A percentile compares a stretch with the other conserved stretches of the same genome.
phyloP scores from a whole-genome alignment of 2,797 vertebrate species.

The Pteronotus mesoamericanus region DNA sequence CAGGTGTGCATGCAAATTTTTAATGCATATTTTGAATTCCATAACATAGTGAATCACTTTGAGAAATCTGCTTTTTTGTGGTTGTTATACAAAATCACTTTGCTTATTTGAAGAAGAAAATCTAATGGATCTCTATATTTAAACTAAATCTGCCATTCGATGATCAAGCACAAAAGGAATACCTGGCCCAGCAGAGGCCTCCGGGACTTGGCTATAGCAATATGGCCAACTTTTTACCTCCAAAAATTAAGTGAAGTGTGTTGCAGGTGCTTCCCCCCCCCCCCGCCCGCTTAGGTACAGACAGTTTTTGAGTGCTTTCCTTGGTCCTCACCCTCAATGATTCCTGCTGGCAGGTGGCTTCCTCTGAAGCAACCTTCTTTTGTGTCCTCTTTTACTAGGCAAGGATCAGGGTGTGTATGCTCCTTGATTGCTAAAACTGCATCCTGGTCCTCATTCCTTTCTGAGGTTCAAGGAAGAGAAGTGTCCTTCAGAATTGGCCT shows the following conservation, averaged over 20 bases:
- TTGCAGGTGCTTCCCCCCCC: not conserved
- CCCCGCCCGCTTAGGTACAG: not conserved
- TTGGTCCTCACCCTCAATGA: not conserved
- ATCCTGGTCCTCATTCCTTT: not conserved
- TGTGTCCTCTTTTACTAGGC: not conserved
- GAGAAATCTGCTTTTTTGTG: not conserved
- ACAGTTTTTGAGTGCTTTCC: not conserved
- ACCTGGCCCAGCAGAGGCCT: not conserved
- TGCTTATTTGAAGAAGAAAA: slow-evolving; percentile 34
- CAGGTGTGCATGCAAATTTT: not conserved
- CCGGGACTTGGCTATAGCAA: not conserved
- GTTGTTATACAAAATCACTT: slow-evolving; percentile 14
- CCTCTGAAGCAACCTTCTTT: not conserved
- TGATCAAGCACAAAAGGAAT: not conserved
- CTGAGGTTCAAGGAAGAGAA: not conserved
- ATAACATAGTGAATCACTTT: slow-evolving; percentile 20
- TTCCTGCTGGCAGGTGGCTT: not conserved
- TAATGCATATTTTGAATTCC: slow-evolving; percentile 12
- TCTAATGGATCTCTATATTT: not conserved
- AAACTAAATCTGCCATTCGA: slow-evolving; percentile 36
- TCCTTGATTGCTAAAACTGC: not conserved
- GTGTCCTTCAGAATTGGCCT: not conserved
- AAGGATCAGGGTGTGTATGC: not conserved
- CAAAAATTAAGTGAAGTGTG: not conserved
- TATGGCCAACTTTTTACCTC: not conserved